phyloP scores from a whole-genome alignment of 2,113 vertebrate species.

The Megalops atlanticus region DNA sequence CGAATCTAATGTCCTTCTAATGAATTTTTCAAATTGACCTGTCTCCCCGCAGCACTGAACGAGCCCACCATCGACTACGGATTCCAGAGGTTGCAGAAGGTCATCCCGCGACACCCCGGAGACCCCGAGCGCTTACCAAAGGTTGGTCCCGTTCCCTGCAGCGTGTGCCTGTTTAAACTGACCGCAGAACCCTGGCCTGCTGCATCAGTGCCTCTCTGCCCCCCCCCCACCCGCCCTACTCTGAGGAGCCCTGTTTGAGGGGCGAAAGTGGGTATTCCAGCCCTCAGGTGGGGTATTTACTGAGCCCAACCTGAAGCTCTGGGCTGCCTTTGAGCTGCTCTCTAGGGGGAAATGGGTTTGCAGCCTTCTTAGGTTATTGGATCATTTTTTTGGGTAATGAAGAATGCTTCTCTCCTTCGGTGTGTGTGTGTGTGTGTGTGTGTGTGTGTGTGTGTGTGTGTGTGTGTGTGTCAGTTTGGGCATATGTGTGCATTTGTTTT shows the following conservation, averaged over 20 bases:
- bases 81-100: constrained; percentile 95
- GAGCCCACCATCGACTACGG: constrained; percentile 97
- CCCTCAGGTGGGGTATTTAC: background rate
- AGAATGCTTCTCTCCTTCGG: constrained; percentile 12
- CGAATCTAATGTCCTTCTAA: background rate
- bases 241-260: too few relatives aligned
- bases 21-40: background rate
- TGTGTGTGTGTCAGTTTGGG: constrained; percentile 85
- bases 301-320: background rate
- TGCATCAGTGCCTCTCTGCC: constrained; percentile 36
- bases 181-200: too few relatives aligned
- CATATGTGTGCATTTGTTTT: constrained; percentile 80
- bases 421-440: constrained; percentile 25
- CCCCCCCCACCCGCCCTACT: too few relatives aligned
- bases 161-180: background rate
- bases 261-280: too few relatives aligned
- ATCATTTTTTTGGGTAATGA: too few relatives aligned
- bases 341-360: too few relatives aligned
- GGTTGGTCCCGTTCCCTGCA: constrained; percentile 63
- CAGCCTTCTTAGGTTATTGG: too few relatives aligned
- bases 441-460: constrained; percentile 55
- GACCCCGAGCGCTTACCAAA: constrained; percentile 93
- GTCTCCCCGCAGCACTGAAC: constrained; percentile 81
- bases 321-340: too few relatives aligned
- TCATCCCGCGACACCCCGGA: constrained; percentile 92